A percentile compares a stretch with the other conserved stretches of the same genome.
Evolutionary conservation across 23 tunicate genomes (phyloP).

Genomic region (Diplosoma virens): DNA sequence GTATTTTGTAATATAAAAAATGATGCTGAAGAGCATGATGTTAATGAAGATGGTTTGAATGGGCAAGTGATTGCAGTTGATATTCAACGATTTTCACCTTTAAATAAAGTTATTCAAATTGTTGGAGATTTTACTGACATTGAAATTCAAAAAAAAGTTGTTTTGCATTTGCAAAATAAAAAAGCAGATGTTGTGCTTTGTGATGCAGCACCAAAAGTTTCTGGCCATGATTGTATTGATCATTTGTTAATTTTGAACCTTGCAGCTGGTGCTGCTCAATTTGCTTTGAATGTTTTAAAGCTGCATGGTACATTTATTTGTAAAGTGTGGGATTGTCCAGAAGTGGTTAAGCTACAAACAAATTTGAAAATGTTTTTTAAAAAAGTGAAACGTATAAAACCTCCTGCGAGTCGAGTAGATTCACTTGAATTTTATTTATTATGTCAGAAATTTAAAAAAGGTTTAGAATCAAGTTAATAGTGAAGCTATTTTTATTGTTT

Average conservation of each 20-base stretch:
- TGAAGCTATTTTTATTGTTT: no score
- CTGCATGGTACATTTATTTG: conserved; percentile 55
- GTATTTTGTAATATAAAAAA: not conserved
- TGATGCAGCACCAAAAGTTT: conserved; percentile 81
- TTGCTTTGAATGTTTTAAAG: conserved; percentile 50
- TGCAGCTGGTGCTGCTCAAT: conserved; percentile 21
- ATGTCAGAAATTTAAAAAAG: conserved; percentile 61
- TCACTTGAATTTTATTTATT: conserved; percentile 71
- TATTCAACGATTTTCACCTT: conserved; percentile 39
- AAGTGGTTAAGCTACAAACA: conserved; percentile 24
- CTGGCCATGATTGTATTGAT: conserved; percentile 45
- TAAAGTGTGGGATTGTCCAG: conserved; percentile 46
- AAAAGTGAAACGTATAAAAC: conserved; percentile 38
- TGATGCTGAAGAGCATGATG: no score
- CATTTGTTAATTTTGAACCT: conserved; percentile 36
- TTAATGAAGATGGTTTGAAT: not conserved
- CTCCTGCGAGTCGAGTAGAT: conserved; percentile 68
- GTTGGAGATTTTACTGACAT: conserved; percentile 67
- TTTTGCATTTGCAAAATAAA: not conserved
- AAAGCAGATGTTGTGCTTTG: conserved; percentile 71
- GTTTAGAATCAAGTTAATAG: no score
- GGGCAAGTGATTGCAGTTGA: conserved; percentile 75
- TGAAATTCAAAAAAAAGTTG: conserved; percentile 46
- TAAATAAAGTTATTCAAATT: conserved; percentile 49
- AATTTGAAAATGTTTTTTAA: conserved; percentile 25